These are phyloP conservation scores for Mus minutoides DNA, from an alignment of 2,797 vertebrate genomes.

Conservation along the genomic window DNA sequence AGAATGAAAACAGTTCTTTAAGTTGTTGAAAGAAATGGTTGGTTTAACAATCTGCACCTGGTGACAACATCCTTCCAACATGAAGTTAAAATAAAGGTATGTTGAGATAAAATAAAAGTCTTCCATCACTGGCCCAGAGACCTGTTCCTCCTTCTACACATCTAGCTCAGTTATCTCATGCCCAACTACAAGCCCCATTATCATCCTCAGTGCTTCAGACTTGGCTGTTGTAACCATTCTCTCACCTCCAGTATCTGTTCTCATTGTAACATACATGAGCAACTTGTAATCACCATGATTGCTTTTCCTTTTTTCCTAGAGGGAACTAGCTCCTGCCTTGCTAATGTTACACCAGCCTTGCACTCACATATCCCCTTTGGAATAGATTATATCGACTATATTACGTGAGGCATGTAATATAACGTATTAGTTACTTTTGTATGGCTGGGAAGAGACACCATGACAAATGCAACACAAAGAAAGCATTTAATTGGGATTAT, in stretches of 20 bases:
- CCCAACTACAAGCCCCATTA: neutral
- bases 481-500: neutral
- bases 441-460: neutral
- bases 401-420: neutral
- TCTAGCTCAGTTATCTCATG: neutral
- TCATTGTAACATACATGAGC: neutral
- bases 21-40: neutral
- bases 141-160: neutral
- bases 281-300: neutral
- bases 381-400: neutral
- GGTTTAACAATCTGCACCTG: neutral
- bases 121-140: neutral
- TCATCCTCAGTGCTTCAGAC: neutral
- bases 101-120: conserved; percentile 17
- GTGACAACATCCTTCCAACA: neutral
- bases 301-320: neutral
- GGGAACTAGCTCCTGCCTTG: neutral
- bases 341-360: neutral
- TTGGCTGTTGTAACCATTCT: neutral
- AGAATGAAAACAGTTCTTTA: neutral
- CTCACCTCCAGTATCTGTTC: neutral
- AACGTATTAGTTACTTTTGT: neutral
- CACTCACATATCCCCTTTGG: neutral
- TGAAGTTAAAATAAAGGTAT: neutral
- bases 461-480: neutral